These are phyloP conservation scores for Phoenicopterus ruber DNA, from an alignment of 2,113 vertebrate genomes.

Conservation along the genomic window DNA sequence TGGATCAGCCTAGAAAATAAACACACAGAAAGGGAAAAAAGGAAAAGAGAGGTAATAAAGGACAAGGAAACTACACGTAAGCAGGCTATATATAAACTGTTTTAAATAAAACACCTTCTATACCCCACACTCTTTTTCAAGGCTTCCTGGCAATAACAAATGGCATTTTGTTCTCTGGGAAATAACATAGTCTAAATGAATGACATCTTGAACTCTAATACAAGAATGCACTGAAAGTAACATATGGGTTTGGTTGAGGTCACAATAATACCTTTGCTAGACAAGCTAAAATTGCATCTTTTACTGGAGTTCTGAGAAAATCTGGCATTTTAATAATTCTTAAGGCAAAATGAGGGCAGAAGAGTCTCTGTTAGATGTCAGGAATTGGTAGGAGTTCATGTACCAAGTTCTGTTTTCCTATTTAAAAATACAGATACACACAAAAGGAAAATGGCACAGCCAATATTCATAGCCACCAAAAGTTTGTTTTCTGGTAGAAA, in stretches of 20 bases:
- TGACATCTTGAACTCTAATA: conserved; percentile 17
- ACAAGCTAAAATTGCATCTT: conserved; percentile 1
- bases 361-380: background rate
- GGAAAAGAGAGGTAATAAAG: background rate
- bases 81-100: background rate
- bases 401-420: background rate
- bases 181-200: conserved; percentile 27
- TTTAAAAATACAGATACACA: background rate
- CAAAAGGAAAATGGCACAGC: background rate
- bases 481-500: background rate
- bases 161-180: background rate
- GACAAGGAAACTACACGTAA: background rate
- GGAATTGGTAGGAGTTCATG: background rate
- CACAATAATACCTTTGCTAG: background rate
- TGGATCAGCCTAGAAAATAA: background rate
- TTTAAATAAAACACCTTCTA: conserved; percentile 35
- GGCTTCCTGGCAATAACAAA: conserved; percentile 35
- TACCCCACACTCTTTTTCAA: background rate
- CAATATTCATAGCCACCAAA: background rate
- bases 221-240: background rate
- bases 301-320: background rate
- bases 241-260: background rate
- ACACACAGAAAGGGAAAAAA: background rate
- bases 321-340: background rate
- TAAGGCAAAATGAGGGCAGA: background rate